Base-by-base conservation (phyloP, 2,113 vertebrate genomes). In the Varanus salvator region DNA sequence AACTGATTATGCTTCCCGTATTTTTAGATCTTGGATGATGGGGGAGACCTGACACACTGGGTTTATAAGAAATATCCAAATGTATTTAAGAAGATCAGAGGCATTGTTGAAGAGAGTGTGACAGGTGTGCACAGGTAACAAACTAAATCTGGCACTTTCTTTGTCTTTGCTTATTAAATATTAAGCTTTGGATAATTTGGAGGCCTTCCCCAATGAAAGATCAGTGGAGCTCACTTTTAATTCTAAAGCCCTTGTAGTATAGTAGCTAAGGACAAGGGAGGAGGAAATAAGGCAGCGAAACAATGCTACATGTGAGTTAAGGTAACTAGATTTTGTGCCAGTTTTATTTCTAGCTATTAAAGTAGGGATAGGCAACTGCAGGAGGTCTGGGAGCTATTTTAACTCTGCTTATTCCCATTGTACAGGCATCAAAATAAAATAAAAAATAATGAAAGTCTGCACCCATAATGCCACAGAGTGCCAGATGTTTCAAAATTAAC, bases 21-120 rank as follows among this genome's bases (percentile, higher is more conserved):
- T 94, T 94, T 88, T 12, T 93, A 99, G 99, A 99, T 99, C 95
- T 97, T 99, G 96, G 99, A 99, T 84, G 99, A 99, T 21, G 99
- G 99, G 1, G 99, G 99, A 89, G 99, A 99, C 95, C 97, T 99
- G 96, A 99, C 99, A 93, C 99, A 99, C 84, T 99, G 99, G 99
- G 98, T 99, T 90, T 99, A 99, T 96, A 99, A 99, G 97, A 99
- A 99, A 95, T 99, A 99, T 89, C 99, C 98, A 93, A 98, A 97
- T 6, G 97, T 99, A 84, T 99, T 99, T 95, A 99, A 99, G 97
- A 99, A 99, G 96, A 98, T 98, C 91, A 97, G 98, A 87, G 99
- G 99, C 89, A 99, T 99, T 11, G 99, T 99, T 91, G 99, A 99
- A 97, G 99, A 99, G 97, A 99, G 99, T 3, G 99, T 99, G 93